Evolutionary conservation across 2,888 invertebrate species (phyloP).

Genomic region (Yponomeuta plumbellus): DNA sequence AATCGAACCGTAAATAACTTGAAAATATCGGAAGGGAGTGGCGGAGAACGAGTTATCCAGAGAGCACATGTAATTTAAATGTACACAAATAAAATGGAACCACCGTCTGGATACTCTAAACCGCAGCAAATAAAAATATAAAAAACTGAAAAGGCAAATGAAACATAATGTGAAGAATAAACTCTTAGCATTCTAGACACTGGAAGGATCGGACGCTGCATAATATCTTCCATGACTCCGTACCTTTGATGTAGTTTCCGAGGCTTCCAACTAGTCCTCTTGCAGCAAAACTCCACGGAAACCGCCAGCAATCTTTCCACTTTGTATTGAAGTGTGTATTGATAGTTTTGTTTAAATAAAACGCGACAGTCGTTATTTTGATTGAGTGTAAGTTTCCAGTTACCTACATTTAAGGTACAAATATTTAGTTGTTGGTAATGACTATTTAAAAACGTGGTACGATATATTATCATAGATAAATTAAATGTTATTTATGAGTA

Average conservation of each 20-base stretch:
- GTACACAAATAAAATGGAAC: background rate
- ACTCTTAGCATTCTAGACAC: background rate
- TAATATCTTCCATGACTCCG: background rate
- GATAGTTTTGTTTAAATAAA: too few species aligned
- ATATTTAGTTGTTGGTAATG: too few species aligned
- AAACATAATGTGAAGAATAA: constrained; percentile 48
- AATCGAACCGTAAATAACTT: constrained; percentile 2
- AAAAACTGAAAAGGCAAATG: constrained; percentile 54
- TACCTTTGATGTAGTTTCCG: background rate
- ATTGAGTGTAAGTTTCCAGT: too few species aligned
- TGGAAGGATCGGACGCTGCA: background rate
- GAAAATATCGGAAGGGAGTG: constrained; percentile 3
- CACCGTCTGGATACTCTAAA: constrained; percentile 20
- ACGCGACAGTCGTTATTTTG: too few species aligned
- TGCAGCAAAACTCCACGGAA: background rate
- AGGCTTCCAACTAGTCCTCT: background rate
- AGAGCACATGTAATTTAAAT: background rate
- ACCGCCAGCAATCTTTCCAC: background rate
- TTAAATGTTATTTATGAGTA: too few species aligned
- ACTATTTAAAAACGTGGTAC: too few species aligned
- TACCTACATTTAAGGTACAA: too few species aligned
- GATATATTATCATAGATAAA: too few species aligned
- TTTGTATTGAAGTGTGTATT: background rate
- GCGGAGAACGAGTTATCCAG: constrained; percentile 11
- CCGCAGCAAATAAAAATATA: constrained; percentile 49